Conservation (phyloP, 2,888 invertebrate genomes). For the Lingula anatina region DNA sequence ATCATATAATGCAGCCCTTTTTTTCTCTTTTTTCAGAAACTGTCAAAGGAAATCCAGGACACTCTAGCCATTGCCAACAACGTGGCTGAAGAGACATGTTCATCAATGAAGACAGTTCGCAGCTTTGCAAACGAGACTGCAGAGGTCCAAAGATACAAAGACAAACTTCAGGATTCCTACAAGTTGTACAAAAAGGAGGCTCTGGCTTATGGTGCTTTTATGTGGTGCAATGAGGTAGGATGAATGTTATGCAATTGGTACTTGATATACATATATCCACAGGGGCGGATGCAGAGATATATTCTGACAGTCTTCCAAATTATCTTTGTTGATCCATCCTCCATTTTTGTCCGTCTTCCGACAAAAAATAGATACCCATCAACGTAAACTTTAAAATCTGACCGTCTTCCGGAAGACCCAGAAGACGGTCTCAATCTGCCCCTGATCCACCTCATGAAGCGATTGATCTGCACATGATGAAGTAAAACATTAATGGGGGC, state of each 20-base stretch:
- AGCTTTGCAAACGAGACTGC: slow-evolving; percentile 51
- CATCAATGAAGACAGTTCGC: slow-evolving; percentile 52
- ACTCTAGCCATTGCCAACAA: slow-evolving; percentile 51
- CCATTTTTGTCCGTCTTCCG: too few relatives aligned
- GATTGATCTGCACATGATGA: too few relatives aligned
- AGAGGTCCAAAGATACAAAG: slow-evolving; percentile 41
- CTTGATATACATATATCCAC: too few relatives aligned
- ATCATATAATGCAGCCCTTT: neutral
- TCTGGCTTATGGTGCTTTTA: slow-evolving; percentile 48
- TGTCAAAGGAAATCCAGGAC: slow-evolving; percentile 48
- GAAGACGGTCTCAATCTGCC: too few relatives aligned
- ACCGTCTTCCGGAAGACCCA: too few relatives aligned
- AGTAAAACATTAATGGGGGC: too few relatives aligned
- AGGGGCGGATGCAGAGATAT: too few relatives aligned
- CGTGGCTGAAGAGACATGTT: slow-evolving; percentile 51
- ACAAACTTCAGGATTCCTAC: slow-evolving; percentile 23
- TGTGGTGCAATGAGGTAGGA: slow-evolving; percentile 47
- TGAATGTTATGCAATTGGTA: neutral
- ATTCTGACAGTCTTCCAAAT: too few relatives aligned
- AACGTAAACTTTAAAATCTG: too few relatives aligned
- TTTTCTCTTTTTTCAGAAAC: slow-evolving; percentile 26
- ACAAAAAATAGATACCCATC: too few relatives aligned
- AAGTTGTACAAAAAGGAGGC: slow-evolving; percentile 38
- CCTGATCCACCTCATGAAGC: too few relatives aligned
- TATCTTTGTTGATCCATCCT: too few relatives aligned